Evolutionary conservation across 2,113 vertebrate genomes (phyloP).

Genomic region (Lagenorhynchus albirostris): DNA sequence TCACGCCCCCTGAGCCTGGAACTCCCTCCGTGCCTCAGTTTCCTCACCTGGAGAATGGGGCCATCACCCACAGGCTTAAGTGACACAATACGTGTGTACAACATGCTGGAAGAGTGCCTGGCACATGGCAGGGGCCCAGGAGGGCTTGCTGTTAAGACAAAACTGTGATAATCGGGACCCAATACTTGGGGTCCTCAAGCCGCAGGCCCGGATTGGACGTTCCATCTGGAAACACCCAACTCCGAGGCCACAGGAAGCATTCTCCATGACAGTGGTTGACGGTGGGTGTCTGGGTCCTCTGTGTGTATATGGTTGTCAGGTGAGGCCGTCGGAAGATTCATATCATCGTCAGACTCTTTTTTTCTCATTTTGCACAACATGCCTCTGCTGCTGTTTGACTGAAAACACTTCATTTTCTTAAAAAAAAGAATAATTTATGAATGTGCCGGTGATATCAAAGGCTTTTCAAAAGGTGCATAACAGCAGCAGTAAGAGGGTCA

Average conservation of each 20-base stretch:
- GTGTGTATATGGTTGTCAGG: fast-evolving
- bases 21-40: background rate
- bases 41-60: background rate
- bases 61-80: background rate
- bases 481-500: background rate
- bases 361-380: background rate
- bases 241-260: fast-evolving
- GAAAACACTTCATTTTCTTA: background rate
- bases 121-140: fast-evolving
- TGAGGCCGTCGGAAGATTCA: fast-evolving
- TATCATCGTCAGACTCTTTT: background rate
- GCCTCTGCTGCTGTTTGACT: background rate
- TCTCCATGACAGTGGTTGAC: background rate
- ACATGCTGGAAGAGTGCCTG: fast-evolving
- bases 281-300: background rate
- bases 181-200: background rate
- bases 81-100: fast-evolving
- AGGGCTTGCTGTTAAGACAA: fast-evolving
- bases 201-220: fast-evolving
- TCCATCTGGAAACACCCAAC: background rate
- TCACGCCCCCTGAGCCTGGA: background rate
- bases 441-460: fast-evolving
- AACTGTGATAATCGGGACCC: fast-evolving
- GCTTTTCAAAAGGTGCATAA: background rate
- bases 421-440: background rate